phyloP scores from a whole-genome alignment of 2,888 invertebrate genomes.

The Endomychus coccineus region DNA sequence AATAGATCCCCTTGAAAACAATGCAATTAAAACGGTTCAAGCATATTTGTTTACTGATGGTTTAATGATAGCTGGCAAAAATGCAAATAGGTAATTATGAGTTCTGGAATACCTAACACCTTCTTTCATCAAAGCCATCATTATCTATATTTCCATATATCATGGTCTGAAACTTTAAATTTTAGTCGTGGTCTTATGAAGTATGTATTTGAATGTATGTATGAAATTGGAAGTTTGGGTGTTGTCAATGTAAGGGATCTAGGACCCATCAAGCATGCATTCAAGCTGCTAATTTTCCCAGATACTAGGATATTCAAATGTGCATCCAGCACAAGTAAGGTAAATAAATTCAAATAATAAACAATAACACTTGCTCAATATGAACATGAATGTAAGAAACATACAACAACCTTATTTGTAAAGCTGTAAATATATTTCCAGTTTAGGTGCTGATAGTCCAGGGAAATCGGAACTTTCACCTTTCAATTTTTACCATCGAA shows the following conservation, averaged over 20 bases:
- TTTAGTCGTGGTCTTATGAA: slow-evolving; percentile 64
- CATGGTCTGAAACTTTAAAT: slow-evolving; percentile 12
- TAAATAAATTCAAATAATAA: slow-evolving; percentile 18
- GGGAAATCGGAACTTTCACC: too few species aligned
- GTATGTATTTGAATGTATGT: slow-evolving; percentile 76
- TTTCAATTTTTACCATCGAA: too few species aligned
- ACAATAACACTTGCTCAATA: background rate
- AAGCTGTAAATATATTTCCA: too few species aligned
- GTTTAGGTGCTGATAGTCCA: too few species aligned
- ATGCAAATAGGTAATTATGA: slow-evolving; percentile 55
- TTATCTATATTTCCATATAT: background rate
- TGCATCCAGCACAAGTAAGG: slow-evolving; percentile 58
- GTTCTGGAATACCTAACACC: background rate
- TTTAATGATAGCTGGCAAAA: slow-evolving; percentile 80
- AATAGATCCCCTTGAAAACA: slow-evolving; percentile 79
- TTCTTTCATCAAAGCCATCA: too few species aligned
- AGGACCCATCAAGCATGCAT: slow-evolving; percentile 84
- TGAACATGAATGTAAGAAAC: too few species aligned
- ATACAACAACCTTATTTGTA: too few species aligned
- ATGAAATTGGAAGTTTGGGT: slow-evolving; percentile 82
- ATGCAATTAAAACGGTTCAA: slow-evolving; percentile 79
- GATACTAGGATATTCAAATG: slow-evolving; percentile 89
- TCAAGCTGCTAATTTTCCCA: slow-evolving; percentile 90
- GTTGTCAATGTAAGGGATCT: slow-evolving; percentile 90
- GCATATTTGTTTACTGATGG: slow-evolving; percentile 91